Conservation (phyloP, 2,888 invertebrate genomes). For the Trissolcus brochymenae region DNA sequence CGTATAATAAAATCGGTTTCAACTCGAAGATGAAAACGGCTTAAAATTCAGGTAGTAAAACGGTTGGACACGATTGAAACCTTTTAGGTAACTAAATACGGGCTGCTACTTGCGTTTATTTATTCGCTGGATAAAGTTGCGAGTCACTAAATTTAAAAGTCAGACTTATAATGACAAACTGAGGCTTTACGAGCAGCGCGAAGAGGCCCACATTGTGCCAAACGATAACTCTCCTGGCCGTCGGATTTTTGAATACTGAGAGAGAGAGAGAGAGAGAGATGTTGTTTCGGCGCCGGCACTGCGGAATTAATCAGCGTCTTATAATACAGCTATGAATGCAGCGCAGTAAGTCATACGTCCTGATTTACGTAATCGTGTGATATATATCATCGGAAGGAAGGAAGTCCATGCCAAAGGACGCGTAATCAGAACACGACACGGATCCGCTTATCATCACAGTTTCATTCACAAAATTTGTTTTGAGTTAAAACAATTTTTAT, state of each 20-base stretch:
- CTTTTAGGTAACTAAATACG: slow-evolving; percentile 23
- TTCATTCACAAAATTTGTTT: too few relatives aligned
- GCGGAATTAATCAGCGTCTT: slow-evolving; percentile 44
- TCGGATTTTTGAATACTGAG: slow-evolving; percentile 13
- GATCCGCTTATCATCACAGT: slow-evolving; percentile 31
- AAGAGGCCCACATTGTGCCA: slow-evolving; percentile 14
- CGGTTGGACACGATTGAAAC: slow-evolving; percentile 21
- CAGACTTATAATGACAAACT: slow-evolving; percentile 34
- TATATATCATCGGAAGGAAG: slow-evolving; percentile 56
- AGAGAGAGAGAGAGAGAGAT: slow-evolving; percentile 3
- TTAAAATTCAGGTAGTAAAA: too few relatives aligned
- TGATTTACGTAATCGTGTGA: slow-evolving; percentile 60
- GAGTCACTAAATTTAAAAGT: slow-evolving; percentile 29
- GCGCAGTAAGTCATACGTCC: slow-evolving; percentile 43
- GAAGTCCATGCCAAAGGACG: slow-evolving; percentile 46
- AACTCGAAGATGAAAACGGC: too few relatives aligned
- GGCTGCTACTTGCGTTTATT: slow-evolving; percentile 11
- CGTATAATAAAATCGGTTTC: too few relatives aligned
- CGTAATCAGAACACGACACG: slow-evolving; percentile 56
- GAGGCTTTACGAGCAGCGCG: neutral
- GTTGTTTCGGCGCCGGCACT: slow-evolving; percentile 15
- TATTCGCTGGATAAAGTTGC: slow-evolving; percentile 19
- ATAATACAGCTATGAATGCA: slow-evolving; percentile 46
- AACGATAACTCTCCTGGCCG: slow-evolving; percentile 16
- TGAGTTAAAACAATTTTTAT: too few relatives aligned